Evolutionary conservation across 1,140 invertebrate genomes (phyloP), one percentile per base, ranked within the genome.

Genomic region (Achroia grisella): DNA sequence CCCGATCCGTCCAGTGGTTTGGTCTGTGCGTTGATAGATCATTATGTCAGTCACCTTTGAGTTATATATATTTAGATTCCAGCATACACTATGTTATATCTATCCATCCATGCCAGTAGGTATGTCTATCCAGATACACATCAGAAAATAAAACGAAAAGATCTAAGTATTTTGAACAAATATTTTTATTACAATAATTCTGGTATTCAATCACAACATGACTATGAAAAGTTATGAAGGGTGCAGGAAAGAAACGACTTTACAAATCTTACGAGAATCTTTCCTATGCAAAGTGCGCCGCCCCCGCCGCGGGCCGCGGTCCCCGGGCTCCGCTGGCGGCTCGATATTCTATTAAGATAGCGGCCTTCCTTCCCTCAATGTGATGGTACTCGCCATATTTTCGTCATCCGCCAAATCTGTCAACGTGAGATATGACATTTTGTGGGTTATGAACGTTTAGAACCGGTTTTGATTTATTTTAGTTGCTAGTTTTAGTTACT

Each of bases 301-400:
- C 34, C 2, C 17, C 17, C 2, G 17, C 17, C 2, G 51, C 31
- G 45, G 35, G 17, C 27, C 12, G 15, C 15, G 13, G 10, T 8
- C 6, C 17, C 27, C 10, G 31, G 42, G 34, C 10, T 6, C 9
- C 6, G 17, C 17, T 23, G 6, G 33, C 23, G 13, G 47, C 41
- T 54, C 55, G 76, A 80, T 80, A 70, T 80, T 73, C 76, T 77
- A 80, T 80, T 80, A 77, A 80, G 76, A 80, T 80, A 80, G 64
- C 56, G 44, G 28, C 52, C 50, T 41, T 59, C 51, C 56, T 45
- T 39, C 37, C 61, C 62, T 71, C 62, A 70, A 51, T 52, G 44
- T 6, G 17, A 3, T 67, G 60, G 59, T 66, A 47, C 44, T 46
- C 48, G 62, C 53, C 68, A 77, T 80, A 74, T 76, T 78, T 69